Base-by-base conservation (phyloP, 2,888 invertebrate genomes). In the Hydrotaea cyrtoneurina region DNA sequence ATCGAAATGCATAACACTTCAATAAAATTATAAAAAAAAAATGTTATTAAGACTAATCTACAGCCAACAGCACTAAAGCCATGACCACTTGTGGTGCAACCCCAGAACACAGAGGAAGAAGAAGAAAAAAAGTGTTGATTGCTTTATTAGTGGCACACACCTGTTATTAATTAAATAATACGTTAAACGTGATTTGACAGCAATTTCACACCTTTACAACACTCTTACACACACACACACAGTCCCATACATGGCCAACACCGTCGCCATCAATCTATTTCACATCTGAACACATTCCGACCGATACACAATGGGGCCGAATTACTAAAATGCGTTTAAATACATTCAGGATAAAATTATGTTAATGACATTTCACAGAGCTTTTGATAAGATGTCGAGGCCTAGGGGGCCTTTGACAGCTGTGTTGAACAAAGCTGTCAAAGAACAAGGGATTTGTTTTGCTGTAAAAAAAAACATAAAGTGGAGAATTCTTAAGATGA, bases 121-220 rank as follows among this genome's bases (percentile, higher is more conserved):
- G n/a, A n/a, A 36, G 36, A 53, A 53, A 53, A 53, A 55, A 69
- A 8, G 46, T 69, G 69, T 64, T 76, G 39, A 73, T 69, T 73
- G 53, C 73, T 82, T 82, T 79, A 77, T 78, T 76, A 69, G 78
- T 71, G 64, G 50, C 64, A 36, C 53, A 73, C 76, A 85, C 50
- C 79, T 79, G 82, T 80, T 79, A 77, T 82, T 82, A 82, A 85
- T 79, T 82, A 79, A 77, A 71, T 85, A 80, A 85, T 85, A 66
- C 62, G 78, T 62, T 80, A 77, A 71, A 85, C 82, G 85, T 85
- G 82, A 82, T 80, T 79, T 78, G 79, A 77, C 62, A 80, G 64
- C 82, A 73, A 79, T 82, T 79, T 53, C 66, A 85, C 76, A 79
- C 78, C 53, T 79, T 50, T 53, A 39, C 31, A 39, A 36, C 69